These are phyloP conservation scores for Platysternon megacephalum DNA, from an alignment of 2,113 vertebrate species.

Conservation along the genomic window DNA sequence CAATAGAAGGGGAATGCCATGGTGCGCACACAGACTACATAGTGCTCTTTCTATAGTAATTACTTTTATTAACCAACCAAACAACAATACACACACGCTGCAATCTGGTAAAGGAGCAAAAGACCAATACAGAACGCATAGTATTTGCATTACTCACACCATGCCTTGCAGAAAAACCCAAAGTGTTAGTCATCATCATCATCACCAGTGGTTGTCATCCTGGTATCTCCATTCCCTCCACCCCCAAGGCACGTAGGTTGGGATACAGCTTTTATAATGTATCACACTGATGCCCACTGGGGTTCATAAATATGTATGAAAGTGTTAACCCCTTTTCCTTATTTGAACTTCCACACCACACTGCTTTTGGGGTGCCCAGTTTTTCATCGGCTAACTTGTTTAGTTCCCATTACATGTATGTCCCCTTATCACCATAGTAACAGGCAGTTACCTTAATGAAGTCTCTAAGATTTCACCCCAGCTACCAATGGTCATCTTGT, in stretches of 20 bases:
- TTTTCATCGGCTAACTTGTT: background rate
- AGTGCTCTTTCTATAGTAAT: background rate
- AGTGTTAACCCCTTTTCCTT: background rate
- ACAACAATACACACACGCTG: background rate
- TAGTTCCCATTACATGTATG: background rate
- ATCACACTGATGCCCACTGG: background rate
- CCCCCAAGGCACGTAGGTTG: background rate
- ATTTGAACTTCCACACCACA: background rate
- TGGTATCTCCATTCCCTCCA: too few species aligned
- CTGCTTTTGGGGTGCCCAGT: background rate
- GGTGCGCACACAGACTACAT: background rate
- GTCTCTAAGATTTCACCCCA: background rate
- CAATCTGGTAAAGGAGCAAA: background rate
- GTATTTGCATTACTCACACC: background rate
- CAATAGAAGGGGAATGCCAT: background rate
- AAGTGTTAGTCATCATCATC: background rate
- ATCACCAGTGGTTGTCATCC: background rate
- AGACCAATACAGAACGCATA: background rate
- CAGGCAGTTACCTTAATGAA: background rate
- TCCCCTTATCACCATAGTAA: background rate
- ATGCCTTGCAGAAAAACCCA: background rate
- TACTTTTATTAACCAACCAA: background rate
- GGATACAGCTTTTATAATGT: background rate
- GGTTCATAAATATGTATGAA: background rate
- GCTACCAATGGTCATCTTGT: background rate